Conservation (phyloP, 1,140 invertebrate genomes). For the Neodiprion fabricii region DNA sequence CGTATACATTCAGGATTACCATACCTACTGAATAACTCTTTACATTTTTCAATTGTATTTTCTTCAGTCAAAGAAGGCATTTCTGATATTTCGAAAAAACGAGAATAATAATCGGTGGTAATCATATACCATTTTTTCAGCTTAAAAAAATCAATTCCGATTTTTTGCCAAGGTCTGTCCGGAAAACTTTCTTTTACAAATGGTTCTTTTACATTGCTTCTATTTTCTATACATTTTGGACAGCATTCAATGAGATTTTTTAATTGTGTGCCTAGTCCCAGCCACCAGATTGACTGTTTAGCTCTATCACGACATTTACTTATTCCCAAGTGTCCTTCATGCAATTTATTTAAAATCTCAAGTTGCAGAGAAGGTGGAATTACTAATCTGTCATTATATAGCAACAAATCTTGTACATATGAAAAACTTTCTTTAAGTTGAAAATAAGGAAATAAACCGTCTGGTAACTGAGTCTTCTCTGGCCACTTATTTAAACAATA, state of each 20-base stretch:
- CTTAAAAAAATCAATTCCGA: slow-evolving; percentile 39
- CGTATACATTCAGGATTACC: slow-evolving; percentile 35
- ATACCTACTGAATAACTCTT: slow-evolving; percentile 34
- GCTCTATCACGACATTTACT: slow-evolving; percentile 34
- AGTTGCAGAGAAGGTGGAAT: slow-evolving; percentile 31
- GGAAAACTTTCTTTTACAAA: slow-evolving; percentile 27
- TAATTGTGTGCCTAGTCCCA: slow-evolving; percentile 35
- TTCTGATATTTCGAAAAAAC: slow-evolving; percentile 30
- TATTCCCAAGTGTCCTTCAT: slow-evolving; percentile 32
- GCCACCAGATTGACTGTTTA: slow-evolving; percentile 34
- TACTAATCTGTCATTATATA: slow-evolving; percentile 34
- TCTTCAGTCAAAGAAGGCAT: slow-evolving; percentile 22
- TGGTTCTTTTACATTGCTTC: slow-evolving; percentile 14
- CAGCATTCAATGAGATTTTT: slow-evolving; percentile 28
- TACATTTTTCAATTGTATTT: slow-evolving; percentile 33
- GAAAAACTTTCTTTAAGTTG: slow-evolving; percentile 28
- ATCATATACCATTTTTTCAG: slow-evolving; percentile 38
- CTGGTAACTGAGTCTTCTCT: slow-evolving; percentile 20
- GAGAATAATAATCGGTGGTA: slow-evolving; percentile 38
- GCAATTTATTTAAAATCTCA: slow-evolving; percentile 33
- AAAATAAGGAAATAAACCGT: slow-evolving; percentile 28
- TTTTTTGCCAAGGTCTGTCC: slow-evolving; percentile 34
- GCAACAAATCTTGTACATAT: slow-evolving; percentile 14
- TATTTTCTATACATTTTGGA: slow-evolving; percentile 22
- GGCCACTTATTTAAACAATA: slow-evolving; percentile 30